A percentile compares a stretch with the other conserved stretches of the same genome.
Conservation (phyloP, 2,113 vertebrate species). For the Sapayoa aenigma region DNA sequence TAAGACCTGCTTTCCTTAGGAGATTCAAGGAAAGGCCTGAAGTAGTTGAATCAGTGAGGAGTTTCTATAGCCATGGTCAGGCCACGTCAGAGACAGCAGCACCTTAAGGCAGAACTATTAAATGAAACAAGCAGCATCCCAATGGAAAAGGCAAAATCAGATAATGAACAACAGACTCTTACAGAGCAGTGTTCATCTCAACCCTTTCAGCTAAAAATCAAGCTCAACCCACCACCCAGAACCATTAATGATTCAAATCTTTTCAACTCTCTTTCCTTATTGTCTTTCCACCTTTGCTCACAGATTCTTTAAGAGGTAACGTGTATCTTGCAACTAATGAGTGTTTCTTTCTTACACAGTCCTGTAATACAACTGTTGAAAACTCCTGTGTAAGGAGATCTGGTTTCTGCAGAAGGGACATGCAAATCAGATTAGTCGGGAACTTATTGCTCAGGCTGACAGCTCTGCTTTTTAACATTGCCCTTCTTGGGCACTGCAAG, state of each 20-base stretch:
- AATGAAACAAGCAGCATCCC: not conserved
- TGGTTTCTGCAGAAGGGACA: not conserved
- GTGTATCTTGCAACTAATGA: fast-evolving
- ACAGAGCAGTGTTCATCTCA: not conserved
- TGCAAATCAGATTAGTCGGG: not conserved
- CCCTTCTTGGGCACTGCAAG: not conserved
- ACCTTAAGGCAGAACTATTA: not conserved
- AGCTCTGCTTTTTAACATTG: not conserved
- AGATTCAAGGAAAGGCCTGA: not conserved
- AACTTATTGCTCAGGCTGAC: not conserved
- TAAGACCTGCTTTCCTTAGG: not conserved
- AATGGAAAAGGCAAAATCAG: not conserved
- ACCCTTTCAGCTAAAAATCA: not conserved
- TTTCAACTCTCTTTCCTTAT: not conserved
- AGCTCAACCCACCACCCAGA: not conserved
- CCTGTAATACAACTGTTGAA: not conserved
- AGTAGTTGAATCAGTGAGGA: not conserved
- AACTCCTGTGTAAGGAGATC: not conserved
- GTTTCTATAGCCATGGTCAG: not conserved
- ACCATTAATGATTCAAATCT: not conserved
- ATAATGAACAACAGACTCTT: not conserved
- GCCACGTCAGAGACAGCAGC: not conserved
- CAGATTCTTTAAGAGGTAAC: not conserved
- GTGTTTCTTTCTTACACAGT: not conserved
- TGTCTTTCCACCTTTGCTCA: not conserved